A percentile compares a stretch with the other conserved stretches of the same genome.
These are phyloP conservation scores for Silurus meridionalis DNA, from an alignment of 2,113 vertebrate species.

Conservation along the genomic window DNA sequence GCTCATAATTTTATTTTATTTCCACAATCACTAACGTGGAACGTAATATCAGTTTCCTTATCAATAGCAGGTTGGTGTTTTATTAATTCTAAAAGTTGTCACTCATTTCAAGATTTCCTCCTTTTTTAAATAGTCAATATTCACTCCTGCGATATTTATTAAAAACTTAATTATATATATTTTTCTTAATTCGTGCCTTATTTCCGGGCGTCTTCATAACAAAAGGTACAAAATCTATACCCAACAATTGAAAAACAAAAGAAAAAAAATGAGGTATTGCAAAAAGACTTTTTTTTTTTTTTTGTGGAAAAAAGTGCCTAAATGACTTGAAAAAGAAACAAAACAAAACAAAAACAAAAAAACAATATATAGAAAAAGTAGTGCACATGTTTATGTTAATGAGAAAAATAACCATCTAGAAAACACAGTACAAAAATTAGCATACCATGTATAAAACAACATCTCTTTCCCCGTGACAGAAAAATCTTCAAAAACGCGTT, in stretches of 20 bases:
- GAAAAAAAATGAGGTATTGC: constrained; percentile 99
- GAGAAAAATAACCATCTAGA: constrained; percentile 99
- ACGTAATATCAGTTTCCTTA: constrained; percentile 57
- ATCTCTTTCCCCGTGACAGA: constrained; percentile 93
- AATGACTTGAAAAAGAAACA: constrained; percentile 99
- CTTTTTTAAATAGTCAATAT: constrained; percentile 86
- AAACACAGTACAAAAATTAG: constrained; percentile 99
- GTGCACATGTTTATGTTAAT: constrained; percentile 99
- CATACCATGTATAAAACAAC: constrained; percentile 99
- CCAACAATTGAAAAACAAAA: constrained; percentile 97
- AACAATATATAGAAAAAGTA: constrained; percentile 99
- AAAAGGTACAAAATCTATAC: constrained; percentile 99
- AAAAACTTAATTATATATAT: constrained; percentile 99
- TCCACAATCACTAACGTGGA: constrained; percentile 61
- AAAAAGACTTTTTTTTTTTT: constrained; percentile 99
- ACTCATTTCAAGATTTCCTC: constrained; percentile 73
- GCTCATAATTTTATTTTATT: constrained; percentile 76
- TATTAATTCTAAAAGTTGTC: constrained; percentile 74
- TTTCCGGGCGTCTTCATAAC: constrained; percentile 99
- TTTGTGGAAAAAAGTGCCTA: constrained; percentile 99
- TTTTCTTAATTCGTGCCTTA: constrained; percentile 93
- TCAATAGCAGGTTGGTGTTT: constrained; percentile 68
- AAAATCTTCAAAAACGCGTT: constrained; percentile 93
- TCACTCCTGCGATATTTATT: constrained; percentile 89
- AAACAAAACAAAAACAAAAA: constrained; percentile 79